A percentile compares a stretch with the other conserved stretches of the same genome.
These are phyloP conservation scores for Magallana angulata DNA, from an alignment of 1,140 invertebrate genomes.

Conservation along the genomic window DNA sequence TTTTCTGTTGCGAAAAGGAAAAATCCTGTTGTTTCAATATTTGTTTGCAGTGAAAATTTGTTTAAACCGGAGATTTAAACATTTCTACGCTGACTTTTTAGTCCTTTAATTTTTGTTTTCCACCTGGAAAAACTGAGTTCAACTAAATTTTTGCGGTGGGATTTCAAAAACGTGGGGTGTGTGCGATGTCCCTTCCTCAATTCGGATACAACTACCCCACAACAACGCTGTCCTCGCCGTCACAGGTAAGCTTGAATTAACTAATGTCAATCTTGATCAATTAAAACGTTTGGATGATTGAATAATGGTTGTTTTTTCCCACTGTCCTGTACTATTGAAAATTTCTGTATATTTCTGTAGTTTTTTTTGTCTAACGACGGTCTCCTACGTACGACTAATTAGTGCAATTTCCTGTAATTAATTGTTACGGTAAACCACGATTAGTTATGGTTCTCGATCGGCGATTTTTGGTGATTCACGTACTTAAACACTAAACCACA, in stretches of 20 bases:
- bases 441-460: not conserved
- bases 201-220: conserved; percentile 55
- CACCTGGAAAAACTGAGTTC: conserved; percentile 6
- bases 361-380: conserved; percentile 3
- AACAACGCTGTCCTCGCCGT: conserved; percentile 47
- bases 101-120: not conserved
- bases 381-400: conserved; percentile 39
- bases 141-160: not conserved
- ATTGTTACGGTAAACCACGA: not conserved
- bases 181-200: conserved; percentile 56
- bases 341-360: not conserved
- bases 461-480: conserved; percentile 24
- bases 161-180: conserved; percentile 42
- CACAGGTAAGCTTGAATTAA: conserved; percentile 49
- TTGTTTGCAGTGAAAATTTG: conserved; percentile 1
- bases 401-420: not conserved
- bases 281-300: conserved; percentile 22
- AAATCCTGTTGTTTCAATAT: conserved; percentile 7
- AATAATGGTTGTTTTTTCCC: not conserved
- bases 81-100: not conserved
- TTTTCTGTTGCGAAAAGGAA: not conserved
- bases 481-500: conserved; percentile 6
- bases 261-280: not conserved
- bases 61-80: conserved; percentile 17
- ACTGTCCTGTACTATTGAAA: not conserved